Evolutionary conservation across 1,140 invertebrate species (phyloP), one percentile per base, ranked within the genome.

Genomic region (Plutomurus gul): DNA sequence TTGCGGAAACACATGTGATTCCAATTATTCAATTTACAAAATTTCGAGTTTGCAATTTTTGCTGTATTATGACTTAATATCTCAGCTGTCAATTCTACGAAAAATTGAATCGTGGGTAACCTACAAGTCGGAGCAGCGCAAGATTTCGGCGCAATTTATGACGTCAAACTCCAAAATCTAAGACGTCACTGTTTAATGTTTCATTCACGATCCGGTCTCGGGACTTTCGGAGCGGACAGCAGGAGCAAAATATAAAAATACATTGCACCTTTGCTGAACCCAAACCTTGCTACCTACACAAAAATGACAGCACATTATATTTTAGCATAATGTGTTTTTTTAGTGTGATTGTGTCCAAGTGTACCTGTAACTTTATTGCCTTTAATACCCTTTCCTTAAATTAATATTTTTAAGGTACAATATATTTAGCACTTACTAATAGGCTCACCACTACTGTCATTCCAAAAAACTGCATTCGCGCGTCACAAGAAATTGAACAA

Each of bases 91-190:
- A 75, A 75, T 49, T 75, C 18, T 27, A n/a, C 16, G 49, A 43
- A 75, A 47, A 30, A 72, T 72, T 39, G 25, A 72, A 75, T 75
- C 72, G 43, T 75, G 72, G 43, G 72, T 13, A 20, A 43, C 39
- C 33, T 70, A 18, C 18, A 70, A 30, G 27, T 30, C 4, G 1
- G 1, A 46, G 49, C 10, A 25, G 72, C 72, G 71, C 71, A 74
- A 74, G 71, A 74, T 25, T 33, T 36, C 72, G 43, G 72, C 72
- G 72, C 72, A 75, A n/a, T 75, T 65, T 3, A 77, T 74, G 30
- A 74, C 76, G 76, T 77, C 46, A 71, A 36, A 43, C 22, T 18
- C 27, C 40, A 40, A 75, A n/a, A 85, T n/a, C n/a, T n/a, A 89
- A 25, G 18, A 40, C 70, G 39, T 72, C 39, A 72, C 25, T 20